These are phyloP conservation scores for Melanerpes aurifrons DNA, from an alignment of 2,113 vertebrate species.

Conservation along the genomic window DNA sequence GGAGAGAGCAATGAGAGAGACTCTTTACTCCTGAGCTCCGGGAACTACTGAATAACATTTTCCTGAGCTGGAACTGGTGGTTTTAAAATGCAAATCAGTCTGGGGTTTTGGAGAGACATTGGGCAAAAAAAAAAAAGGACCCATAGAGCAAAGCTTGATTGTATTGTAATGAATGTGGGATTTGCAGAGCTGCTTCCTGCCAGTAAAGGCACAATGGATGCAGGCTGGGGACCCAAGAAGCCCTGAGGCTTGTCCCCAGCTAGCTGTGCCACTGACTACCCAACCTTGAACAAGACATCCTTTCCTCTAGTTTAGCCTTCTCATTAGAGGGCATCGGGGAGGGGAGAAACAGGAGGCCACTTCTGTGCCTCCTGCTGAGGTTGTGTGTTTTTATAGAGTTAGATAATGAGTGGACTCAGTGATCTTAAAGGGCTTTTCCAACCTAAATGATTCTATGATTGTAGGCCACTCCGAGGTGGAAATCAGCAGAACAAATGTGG, in stretches of 20 bases:
- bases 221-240: background rate
- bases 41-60: slow-evolving; percentile 28
- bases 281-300: background rate
- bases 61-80: slow-evolving; percentile 1
- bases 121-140: background rate
- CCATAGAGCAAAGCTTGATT: slow-evolving; percentile 29
- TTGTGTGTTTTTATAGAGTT: background rate
- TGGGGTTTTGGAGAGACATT: slow-evolving; percentile 14
- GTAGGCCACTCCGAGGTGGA: background rate
- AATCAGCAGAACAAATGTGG: background rate
- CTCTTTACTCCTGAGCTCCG: background rate
- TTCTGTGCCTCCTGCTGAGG: background rate
- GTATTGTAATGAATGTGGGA: background rate
- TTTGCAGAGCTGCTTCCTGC: background rate
- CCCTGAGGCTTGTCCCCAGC: background rate
- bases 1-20: background rate
- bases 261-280: background rate
- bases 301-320: background rate
- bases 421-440: no score
- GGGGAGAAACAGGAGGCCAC: background rate
- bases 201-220: background rate
- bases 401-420: no score
- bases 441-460: no score
- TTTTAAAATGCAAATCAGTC: slow-evolving; percentile 57
- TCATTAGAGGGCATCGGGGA: background rate